These are phyloP conservation scores for Percina caprodes DNA, from an alignment of 2,113 vertebrate species.

Conservation along the genomic window DNA sequence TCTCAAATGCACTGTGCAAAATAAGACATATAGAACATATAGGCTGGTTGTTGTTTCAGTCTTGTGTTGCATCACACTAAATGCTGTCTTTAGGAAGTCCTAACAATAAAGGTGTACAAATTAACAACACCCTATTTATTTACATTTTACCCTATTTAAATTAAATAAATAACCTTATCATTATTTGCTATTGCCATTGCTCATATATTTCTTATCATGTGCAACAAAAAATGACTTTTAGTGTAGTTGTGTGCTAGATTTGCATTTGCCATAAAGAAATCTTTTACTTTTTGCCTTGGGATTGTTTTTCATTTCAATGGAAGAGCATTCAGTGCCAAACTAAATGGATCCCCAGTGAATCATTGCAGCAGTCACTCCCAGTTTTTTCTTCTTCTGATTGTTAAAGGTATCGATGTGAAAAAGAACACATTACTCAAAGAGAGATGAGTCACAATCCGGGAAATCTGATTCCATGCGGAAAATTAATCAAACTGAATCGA, in stretches of 20 bases:
- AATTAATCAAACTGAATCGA: not conserved
- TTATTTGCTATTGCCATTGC: not conserved
- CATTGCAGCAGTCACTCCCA: no score
- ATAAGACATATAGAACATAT: not conserved
- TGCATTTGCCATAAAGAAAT: constrained; percentile 35
- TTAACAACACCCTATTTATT: not conserved
- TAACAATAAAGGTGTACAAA: not conserved
- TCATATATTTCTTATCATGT: not conserved
- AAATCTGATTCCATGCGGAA: not conserved
- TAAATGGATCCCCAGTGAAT: not conserved
- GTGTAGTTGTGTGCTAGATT: not conserved
- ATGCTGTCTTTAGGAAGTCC: constrained; percentile 1
- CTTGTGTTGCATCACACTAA: constrained; percentile 21
- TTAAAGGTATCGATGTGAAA: not conserved
- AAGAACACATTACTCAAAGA: not conserved
- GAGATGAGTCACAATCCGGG: not conserved
- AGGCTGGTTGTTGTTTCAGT: constrained; percentile 6
- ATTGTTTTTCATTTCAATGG: not conserved
- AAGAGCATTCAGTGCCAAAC: not conserved
- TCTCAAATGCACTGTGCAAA: constrained; percentile 3
- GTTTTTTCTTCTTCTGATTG: not conserved
- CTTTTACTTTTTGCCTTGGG: not conserved
- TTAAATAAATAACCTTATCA: not conserved
- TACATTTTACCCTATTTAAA: not conserved
- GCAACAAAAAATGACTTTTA: not conserved